Percentiles rank a stretch among this genome's conserved stretches.
Evolutionary conservation across 1,140 invertebrate species (phyloP).

Genomic region (Parasteatoda tepidariorum): DNA sequence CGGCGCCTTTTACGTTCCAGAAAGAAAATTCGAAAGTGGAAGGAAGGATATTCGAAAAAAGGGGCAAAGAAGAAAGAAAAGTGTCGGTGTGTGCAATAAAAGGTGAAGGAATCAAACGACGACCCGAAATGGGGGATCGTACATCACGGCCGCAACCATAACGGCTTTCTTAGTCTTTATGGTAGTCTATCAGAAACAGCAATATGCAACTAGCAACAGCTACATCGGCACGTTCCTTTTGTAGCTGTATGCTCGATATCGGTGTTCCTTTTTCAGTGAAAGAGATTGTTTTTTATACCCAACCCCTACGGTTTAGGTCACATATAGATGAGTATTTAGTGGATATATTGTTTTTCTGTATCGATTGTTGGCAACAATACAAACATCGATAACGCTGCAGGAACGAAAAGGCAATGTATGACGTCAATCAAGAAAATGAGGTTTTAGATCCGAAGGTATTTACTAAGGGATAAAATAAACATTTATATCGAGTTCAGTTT

Average conservation of each 20-base stretch:
- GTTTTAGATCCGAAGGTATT: too few relatives aligned
- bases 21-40: neutral
- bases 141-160: constrained; percentile 35
- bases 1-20: neutral
- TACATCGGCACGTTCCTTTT: constrained; percentile 8
- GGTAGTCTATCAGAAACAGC: constrained; percentile 33
- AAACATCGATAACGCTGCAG: too few relatives aligned
- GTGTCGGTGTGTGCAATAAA: constrained; percentile 26
- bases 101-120: constrained; percentile 48
- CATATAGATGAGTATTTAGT: neutral
- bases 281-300: neutral
- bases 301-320: neutral
- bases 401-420: too few relatives aligned
- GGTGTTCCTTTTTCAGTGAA: neutral
- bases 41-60: constrained; percentile 5
- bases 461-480: too few relatives aligned
- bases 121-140: constrained; percentile 38
- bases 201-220: constrained; percentile 9
- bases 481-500: too few relatives aligned
- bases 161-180: constrained; percentile 48
- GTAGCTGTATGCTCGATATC: neutral
- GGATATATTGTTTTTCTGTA: neutral
- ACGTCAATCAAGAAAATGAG: too few relatives aligned
- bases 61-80: neutral
- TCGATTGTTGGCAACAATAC: too few relatives aligned